These are phyloP conservation scores for Physeter macrocephalus DNA, from an alignment of 2,113 vertebrate species.

Conservation along the genomic window DNA sequence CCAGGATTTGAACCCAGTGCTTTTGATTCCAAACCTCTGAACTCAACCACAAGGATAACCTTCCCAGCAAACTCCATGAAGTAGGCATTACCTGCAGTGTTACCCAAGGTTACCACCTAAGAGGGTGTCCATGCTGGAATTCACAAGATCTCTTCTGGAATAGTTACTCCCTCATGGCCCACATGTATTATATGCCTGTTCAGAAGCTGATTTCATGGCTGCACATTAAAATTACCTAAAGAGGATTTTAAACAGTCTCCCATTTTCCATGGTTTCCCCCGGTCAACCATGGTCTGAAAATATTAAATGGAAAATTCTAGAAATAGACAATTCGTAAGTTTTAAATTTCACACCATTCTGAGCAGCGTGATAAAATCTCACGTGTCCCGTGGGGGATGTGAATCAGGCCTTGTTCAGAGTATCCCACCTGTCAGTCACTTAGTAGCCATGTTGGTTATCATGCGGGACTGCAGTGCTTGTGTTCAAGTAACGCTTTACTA, in stretches of 20 bases:
- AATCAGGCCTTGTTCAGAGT: background rate
- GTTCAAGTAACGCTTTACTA: background rate
- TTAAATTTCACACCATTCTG: background rate
- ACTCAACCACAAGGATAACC: background rate
- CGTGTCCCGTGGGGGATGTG: background rate
- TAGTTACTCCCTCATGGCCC: background rate
- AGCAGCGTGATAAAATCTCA: background rate
- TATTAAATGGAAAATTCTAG: background rate
- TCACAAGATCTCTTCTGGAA: background rate
- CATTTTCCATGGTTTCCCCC: background rate
- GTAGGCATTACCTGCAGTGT: background rate
- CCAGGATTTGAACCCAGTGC: background rate
- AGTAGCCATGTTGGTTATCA: background rate
- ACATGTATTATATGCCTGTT: background rate
- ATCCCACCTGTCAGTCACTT: background rate
- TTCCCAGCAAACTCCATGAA: background rate
- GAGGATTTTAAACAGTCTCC: background rate
- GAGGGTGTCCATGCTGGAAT: background rate
- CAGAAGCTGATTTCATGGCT: background rate
- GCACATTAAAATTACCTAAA: background rate
- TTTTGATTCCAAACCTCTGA: background rate
- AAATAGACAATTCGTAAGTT: background rate
- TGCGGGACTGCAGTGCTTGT: background rate
- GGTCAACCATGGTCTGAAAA: background rate
- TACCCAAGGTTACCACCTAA: background rate